Conservation (phyloP, 2,888 invertebrate species). For the Geophilus truncorum region DNA sequence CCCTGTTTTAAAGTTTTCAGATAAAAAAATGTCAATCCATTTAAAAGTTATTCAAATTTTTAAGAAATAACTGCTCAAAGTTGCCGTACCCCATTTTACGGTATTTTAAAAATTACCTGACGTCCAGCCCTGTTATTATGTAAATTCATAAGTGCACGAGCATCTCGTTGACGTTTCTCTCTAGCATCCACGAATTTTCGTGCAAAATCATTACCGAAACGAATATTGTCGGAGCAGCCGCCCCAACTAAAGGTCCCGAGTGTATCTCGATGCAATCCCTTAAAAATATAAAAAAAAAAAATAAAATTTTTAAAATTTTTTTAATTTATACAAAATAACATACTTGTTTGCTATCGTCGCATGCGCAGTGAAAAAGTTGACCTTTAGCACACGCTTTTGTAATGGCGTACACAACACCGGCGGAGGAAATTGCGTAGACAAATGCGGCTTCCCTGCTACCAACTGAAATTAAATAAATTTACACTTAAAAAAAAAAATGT, state of each 20-base stretch:
- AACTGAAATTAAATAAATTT: conserved; percentile 37
- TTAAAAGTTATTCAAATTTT: too few relatives aligned
- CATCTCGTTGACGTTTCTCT: conserved; percentile 39
- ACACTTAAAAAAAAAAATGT: background rate
- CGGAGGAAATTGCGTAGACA: conserved; percentile 41
- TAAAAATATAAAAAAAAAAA: too few relatives aligned
- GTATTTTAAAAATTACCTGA: too few relatives aligned
- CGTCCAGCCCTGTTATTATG: conserved; percentile 42
- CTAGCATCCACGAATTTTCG: conserved; percentile 47
- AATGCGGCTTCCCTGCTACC: conserved; percentile 41
- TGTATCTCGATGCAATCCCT: conserved; percentile 24
- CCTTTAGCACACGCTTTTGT: conserved; percentile 40
- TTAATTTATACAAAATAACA: background rate
- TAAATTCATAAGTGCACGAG: conserved; percentile 40
- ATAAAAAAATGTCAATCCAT: too few relatives aligned
- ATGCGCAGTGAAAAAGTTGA: conserved; percentile 39
- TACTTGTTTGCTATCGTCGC: conserved; percentile 38
- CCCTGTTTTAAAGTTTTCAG: too few relatives aligned
- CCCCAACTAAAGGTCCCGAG: conserved; percentile 44
- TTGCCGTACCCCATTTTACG: too few relatives aligned
- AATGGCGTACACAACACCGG: conserved; percentile 40
- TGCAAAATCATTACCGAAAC: conserved; percentile 46
- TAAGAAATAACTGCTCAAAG: too few relatives aligned
- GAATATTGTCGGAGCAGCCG: conserved; percentile 48
- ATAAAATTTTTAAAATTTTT: background rate